Conservation (phyloP, 2,797 vertebrate genomes). For the Enteromius fasciolatus region DNA sequence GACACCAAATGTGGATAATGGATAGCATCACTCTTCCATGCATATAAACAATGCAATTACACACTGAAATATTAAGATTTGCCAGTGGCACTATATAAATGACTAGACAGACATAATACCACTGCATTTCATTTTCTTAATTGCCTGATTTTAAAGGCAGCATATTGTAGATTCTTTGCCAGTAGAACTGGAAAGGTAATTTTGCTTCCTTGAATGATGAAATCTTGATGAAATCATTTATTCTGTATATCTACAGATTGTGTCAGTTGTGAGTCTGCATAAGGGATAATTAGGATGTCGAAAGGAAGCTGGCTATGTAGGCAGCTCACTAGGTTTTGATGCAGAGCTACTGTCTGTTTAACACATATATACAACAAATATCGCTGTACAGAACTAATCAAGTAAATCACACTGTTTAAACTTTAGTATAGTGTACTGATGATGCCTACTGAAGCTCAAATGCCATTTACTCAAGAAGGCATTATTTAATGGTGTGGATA, state of each 20-base stretch:
- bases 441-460: not conserved
- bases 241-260: not conserved
- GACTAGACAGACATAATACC: constrained; percentile 2
- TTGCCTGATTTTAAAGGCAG: too few relatives aligned
- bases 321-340: not conserved
- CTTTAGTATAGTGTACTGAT: not conserved
- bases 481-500: constrained; percentile 9
- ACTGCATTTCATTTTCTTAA: not conserved
- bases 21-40: not conserved
- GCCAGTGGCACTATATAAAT: constrained; percentile 2
- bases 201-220: not conserved
- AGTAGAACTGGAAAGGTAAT: not conserved
- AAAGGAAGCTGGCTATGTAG: not conserved
- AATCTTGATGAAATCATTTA: not conserved
- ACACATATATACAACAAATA: not conserved
- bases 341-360: not conserved
- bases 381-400: not conserved
- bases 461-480: not conserved
- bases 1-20: not conserved
- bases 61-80: not conserved
- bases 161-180: not conserved
- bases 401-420: not conserved
- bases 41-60: constrained; percentile 16
- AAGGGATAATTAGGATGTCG: not conserved
- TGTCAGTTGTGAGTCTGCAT: not conserved